A percentile compares a stretch with the other conserved stretches of the same genome.
Conservation (phyloP, 2,888 invertebrate species). For the Tenthredo amoena region DNA sequence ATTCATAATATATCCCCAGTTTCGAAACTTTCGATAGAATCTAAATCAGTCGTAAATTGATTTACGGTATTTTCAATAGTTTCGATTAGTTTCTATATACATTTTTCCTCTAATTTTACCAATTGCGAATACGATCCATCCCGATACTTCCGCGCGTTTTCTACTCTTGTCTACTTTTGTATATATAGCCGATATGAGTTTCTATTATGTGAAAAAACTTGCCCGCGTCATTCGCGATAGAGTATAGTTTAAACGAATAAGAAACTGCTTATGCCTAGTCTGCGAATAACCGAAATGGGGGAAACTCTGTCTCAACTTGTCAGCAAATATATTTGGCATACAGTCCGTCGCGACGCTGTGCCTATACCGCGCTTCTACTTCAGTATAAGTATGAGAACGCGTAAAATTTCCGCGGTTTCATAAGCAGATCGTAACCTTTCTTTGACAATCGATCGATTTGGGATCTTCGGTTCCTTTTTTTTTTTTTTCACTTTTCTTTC, state of each 20-base stretch:
- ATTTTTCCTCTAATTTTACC: neutral
- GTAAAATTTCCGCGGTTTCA: neutral
- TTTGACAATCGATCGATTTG: neutral
- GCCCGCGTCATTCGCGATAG: too few relatives aligned
- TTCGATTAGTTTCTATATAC: neutral
- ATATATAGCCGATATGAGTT: too few relatives aligned
- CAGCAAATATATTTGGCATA: slow-evolving; percentile 36
- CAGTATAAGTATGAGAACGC: neutral
- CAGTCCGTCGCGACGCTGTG: slow-evolving; percentile 1
- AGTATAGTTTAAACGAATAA: neutral
- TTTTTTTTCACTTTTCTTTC: neutral
- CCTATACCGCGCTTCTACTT: neutral
- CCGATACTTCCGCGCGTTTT: too few relatives aligned
- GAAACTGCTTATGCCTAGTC: slow-evolving; percentile 19
- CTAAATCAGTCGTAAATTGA: neutral
- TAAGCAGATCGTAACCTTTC: neutral
- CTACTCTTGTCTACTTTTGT: too few relatives aligned
- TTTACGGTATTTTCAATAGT: neutral
- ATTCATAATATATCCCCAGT: too few relatives aligned
- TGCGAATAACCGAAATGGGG: neutral
- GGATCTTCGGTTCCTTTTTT: neutral
- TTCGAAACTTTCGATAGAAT: neutral
- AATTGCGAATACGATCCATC: neutral
- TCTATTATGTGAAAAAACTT: too few relatives aligned
- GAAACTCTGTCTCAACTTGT: neutral